phyloP scores from a whole-genome alignment of 2,888 invertebrate genomes.

The Spialia ferax region DNA sequence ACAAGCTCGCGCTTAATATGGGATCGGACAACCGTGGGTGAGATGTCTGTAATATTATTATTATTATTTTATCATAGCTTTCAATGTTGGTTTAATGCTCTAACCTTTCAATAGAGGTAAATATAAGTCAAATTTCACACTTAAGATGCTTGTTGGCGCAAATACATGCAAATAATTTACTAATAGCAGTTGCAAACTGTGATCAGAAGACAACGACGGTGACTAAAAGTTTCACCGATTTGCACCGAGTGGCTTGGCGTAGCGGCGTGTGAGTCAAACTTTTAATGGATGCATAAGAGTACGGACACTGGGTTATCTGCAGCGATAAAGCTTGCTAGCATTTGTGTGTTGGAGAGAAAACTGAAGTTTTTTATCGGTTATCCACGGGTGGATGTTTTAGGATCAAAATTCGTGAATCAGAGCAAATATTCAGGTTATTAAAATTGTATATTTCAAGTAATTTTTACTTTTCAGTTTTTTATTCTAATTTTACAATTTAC shows the following conservation, averaged over 20 bases:
- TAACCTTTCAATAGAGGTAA: not conserved
- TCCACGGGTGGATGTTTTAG: not conserved
- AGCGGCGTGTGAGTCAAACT: slow-evolving; percentile 44
- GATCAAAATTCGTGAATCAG: not conserved
- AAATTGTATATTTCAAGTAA: too few species aligned
- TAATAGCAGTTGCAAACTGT: slow-evolving; percentile 33
- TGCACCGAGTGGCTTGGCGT: slow-evolving; percentile 44
- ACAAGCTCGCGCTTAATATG: too few species aligned
- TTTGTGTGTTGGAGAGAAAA: slow-evolving; percentile 19
- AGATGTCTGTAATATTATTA: too few species aligned
- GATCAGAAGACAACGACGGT: slow-evolving; percentile 34
- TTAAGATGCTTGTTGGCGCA: not conserved
- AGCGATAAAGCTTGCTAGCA: slow-evolving; percentile 12
- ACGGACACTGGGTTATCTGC: slow-evolving; percentile 24
- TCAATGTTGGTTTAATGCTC: too few species aligned
- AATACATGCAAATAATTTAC: slow-evolving; percentile 12
- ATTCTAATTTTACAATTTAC: too few species aligned
- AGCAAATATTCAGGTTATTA: too few species aligned
- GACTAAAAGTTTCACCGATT: slow-evolving; percentile 40
- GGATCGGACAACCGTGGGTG: too few species aligned
- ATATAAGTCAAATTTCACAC: not conserved
- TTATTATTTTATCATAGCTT: too few species aligned
- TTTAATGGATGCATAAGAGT: slow-evolving; percentile 46
- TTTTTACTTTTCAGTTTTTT: too few species aligned
- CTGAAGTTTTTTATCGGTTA: slow-evolving; percentile 7